Base-by-base conservation (phyloP, 1,140 invertebrate genomes). In the Drosophila asahinai region DNA sequence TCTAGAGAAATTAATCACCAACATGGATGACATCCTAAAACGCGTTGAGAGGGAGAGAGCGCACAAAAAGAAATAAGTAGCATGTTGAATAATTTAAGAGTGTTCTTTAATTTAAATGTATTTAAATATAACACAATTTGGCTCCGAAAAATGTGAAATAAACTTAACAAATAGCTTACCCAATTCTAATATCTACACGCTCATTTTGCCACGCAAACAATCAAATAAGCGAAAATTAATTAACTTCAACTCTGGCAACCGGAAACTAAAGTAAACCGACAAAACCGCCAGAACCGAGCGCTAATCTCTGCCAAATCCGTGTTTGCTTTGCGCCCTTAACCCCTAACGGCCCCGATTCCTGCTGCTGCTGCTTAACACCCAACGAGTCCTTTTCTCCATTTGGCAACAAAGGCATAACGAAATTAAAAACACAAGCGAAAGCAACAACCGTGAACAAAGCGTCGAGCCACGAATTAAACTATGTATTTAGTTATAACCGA, bases 21-120 rank as follows among this genome's bases (percentile, higher is more conserved):
- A 91, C 30, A 86, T 92, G 79, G 91, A 92, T 73, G 54, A 25
- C 7, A 86, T 89, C 51, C 40, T 92, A 4, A 83, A 89, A n/a
- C 84, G 80, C 5, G 68, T 92, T 8, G 80, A 92, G 25, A 68
- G 14, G 14, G 84, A 81, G 38, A 27, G 45, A 25, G 3, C 8
- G 45, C 25, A 51, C 30, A 62, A 33, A 7, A 66, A 33, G 27
- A 67, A 67, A 42, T 45, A 38, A 38, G 36, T 45, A 17, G 17
- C 8, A n/a, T 43, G 42, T n/a, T n/a, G 8, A 33, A 9, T 8
- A 33, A 33, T 33, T 33, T 33, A 8, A 33, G 30, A 7, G 30
- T 33, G 8, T 33, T 33, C 8, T 33, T 33, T 33, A 33, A 33
- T 9, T 17, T 7, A 40, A 57, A 55, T 63, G n/a, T 55, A 27